A percentile compares a stretch with the other conserved stretches of the same genome.
These are phyloP conservation scores for Gallinago paraguaiae DNA, from an alignment of 2,113 vertebrate genomes.

Conservation along the genomic window DNA sequence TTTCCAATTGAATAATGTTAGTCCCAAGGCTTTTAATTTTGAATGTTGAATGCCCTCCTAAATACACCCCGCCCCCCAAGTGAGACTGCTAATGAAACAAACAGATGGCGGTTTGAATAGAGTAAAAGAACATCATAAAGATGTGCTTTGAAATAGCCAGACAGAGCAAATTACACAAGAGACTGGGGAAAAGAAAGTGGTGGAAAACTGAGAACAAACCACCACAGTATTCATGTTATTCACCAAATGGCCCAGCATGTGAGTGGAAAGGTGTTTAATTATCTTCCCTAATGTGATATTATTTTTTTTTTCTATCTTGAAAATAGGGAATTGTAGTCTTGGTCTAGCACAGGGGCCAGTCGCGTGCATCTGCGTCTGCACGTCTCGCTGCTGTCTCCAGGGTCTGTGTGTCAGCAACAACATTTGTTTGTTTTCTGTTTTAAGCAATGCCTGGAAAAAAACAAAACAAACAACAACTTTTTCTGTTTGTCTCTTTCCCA, in stretches of 20 bases:
- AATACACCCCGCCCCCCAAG: background rate
- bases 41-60: conserved; percentile 18
- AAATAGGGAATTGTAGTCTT: background rate
- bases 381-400: background rate
- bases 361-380: background rate
- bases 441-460: background rate
- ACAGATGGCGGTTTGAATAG: conserved; percentile 14
- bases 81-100: conserved; percentile 13
- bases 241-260: background rate
- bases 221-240: background rate
- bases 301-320: background rate
- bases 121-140: background rate
- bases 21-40: conserved; percentile 4
- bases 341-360: background rate
- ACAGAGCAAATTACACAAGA: background rate
- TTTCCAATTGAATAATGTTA: background rate
- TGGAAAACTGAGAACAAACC: background rate
- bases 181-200: background rate
- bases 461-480: background rate
- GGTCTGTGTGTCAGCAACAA: background rate
- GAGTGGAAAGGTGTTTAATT: background rate
- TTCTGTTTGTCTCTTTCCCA: conserved; percentile 11
- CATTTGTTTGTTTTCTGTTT: conserved; percentile 41
- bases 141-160: conserved; percentile 15
- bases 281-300: background rate